These are phyloP conservation scores for Corapipo altera DNA, from an alignment of 2,113 vertebrate species.

Conservation along the genomic window DNA sequence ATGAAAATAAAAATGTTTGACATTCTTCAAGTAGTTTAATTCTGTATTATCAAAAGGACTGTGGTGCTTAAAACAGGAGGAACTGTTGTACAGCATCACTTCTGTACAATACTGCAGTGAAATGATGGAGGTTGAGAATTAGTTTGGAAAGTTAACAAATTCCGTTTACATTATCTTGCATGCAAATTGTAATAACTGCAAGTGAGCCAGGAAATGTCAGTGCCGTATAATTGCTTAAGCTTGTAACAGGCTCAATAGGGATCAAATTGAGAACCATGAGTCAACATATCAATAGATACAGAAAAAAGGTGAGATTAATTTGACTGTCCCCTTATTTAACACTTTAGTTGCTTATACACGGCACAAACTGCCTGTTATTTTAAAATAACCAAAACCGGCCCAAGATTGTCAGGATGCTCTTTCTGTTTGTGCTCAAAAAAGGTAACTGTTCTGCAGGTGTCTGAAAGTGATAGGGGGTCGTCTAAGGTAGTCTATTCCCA, in stretches of 20 bases:
- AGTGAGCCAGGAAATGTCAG: neutral
- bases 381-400: fast-evolving
- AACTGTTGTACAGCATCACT: neutral
- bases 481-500: neutral
- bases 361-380: neutral
- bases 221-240: neutral
- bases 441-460: neutral
- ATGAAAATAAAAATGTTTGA: neutral
- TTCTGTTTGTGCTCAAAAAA: neutral
- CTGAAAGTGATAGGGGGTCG: neutral
- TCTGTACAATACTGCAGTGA: neutral
- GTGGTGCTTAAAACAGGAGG: neutral
- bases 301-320: neutral
- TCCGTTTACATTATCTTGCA: neutral
- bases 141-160: neutral
- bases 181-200: neutral
- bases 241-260: neutral
- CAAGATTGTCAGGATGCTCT: neutral
- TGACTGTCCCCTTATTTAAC: neutral
- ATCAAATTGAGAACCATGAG: neutral
- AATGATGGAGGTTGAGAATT: neutral
- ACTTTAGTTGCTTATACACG: neutral
- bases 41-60: neutral
- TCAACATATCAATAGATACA: neutral
- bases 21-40: neutral